phyloP scores from a whole-genome alignment of 2,888 invertebrate species.

The Agriopis leucophaearia region DNA sequence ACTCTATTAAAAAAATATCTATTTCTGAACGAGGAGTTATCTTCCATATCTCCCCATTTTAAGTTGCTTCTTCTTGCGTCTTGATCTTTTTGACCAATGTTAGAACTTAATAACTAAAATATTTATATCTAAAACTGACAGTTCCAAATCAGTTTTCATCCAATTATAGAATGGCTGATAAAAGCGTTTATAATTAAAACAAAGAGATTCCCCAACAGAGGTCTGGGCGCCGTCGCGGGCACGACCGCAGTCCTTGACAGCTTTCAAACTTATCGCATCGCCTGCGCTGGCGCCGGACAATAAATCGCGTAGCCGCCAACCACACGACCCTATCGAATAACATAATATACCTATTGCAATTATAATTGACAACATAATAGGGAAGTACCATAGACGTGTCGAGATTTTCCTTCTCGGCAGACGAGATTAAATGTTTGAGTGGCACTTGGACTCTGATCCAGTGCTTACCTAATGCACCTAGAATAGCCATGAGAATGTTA shows the following conservation, averaged over 20 bases:
- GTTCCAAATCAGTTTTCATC: constrained; percentile 17
- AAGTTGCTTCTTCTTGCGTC: too few species aligned
- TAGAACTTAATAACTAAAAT: neutral
- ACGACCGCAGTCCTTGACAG: constrained; percentile 43
- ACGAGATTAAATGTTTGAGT: too few species aligned
- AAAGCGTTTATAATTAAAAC: constrained; percentile 48
- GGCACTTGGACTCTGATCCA: too few species aligned
- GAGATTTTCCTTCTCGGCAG: neutral
- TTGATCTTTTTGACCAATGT: neutral
- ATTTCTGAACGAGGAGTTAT: too few species aligned
- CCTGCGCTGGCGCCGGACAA: constrained; percentile 31
- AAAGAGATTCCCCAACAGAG: constrained; percentile 59
- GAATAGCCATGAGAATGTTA: too few species aligned
- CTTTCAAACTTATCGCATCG: constrained; percentile 41
- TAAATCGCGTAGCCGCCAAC: constrained; percentile 31
- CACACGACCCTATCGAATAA: constrained; percentile 29
- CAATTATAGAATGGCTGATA: constrained; percentile 34
- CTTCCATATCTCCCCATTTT: too few species aligned
- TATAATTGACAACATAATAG: neutral
- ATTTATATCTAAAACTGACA: constrained; percentile 2
- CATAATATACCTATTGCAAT: constrained; percentile 7
- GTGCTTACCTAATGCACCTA: too few species aligned
- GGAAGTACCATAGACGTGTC: neutral
- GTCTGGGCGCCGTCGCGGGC: constrained; percentile 60
- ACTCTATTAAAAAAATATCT: too few species aligned